Conservation (phyloP, 2,888 invertebrate genomes). For the Cerastis leucographa region DNA sequence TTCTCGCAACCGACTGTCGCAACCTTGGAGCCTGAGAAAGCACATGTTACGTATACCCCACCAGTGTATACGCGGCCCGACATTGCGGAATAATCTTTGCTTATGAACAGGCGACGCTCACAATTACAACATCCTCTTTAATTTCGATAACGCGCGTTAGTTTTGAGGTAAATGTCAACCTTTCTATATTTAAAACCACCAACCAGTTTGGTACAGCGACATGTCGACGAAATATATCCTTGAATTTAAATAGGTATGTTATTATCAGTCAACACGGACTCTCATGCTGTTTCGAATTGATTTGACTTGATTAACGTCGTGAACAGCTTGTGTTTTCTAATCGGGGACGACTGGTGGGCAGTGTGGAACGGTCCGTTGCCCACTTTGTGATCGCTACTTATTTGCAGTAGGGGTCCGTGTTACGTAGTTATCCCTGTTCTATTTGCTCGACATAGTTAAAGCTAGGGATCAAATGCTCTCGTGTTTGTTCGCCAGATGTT, state of each 20-base stretch:
- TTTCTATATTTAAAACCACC: conserved; percentile 48
- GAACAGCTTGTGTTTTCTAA: conserved; percentile 48
- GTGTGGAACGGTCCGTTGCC: conserved; percentile 37
- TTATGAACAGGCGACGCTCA: conserved; percentile 71
- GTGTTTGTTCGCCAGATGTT: conserved; percentile 65
- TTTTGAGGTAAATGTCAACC: conserved; percentile 53
- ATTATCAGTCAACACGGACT: conserved; percentile 52
- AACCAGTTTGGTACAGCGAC: conserved; percentile 49
- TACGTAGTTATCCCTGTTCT: conserved; percentile 14
- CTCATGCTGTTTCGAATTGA: conserved; percentile 54
- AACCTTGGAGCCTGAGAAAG: conserved; percentile 82
- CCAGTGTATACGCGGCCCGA: conserved; percentile 67
- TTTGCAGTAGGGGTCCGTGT: conserved; percentile 37
- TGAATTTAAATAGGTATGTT: conserved; percentile 62
- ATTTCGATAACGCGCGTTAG: conserved; percentile 58
- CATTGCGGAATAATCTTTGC: conserved; percentile 74
- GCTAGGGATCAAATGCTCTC: conserved; percentile 24
- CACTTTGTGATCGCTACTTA: conserved; percentile 48
- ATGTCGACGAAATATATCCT: conserved; percentile 66
- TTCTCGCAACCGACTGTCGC: conserved; percentile 78
- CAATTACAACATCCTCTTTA: conserved; percentile 74
- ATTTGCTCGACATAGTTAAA: conserved; percentile 28
- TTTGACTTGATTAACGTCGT: conserved; percentile 59
- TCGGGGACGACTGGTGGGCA: conserved; percentile 45
- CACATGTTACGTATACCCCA: conserved; percentile 72